Percentiles rank a stretch among this genome's conserved stretches.
These are phyloP conservation scores for Poeciliopsis paucimaculata DNA, from an alignment of 2,797 vertebrate genomes.

Conservation along the genomic window DNA sequence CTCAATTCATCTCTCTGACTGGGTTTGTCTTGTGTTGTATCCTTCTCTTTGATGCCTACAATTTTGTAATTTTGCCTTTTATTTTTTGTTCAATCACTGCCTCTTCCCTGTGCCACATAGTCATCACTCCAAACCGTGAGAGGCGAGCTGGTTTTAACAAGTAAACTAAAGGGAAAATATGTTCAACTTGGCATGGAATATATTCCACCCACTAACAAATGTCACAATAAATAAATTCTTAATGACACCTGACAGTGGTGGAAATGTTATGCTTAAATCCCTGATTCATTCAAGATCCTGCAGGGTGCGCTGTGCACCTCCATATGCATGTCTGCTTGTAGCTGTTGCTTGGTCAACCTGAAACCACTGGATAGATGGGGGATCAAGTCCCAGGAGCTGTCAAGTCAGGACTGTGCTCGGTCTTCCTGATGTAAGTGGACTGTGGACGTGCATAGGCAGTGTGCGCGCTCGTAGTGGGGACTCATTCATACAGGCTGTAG, in stretches of 20 bases:
- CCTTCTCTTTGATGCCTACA: not conserved
- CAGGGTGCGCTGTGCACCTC: conserved; percentile 56
- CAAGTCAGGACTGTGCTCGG: conserved; percentile 14
- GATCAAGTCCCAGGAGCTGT: conserved; percentile 38
- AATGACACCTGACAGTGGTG: not conserved
- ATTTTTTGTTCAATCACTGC: not conserved
- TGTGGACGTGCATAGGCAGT: not conserved
- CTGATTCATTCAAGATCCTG: conserved; percentile 31
- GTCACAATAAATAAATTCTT: not conserved
- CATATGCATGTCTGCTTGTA: conserved; percentile 2
- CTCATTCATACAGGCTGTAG: conserved; percentile 54
- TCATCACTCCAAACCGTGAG: not conserved
- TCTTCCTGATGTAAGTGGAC: not conserved
- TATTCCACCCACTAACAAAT: conserved; percentile 1
- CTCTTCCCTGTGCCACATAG: not conserved
- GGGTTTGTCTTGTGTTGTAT: not conserved
- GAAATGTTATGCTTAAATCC: not conserved
- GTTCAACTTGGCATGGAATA: not conserved
- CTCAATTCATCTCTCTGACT: not conserved
- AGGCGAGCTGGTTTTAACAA: not conserved
- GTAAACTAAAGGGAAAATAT: not conserved
- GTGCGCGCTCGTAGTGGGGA: conserved; percentile 43
- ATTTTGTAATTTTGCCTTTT: not conserved
- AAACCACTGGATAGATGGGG: conserved; percentile 6
- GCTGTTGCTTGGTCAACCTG: conserved; percentile 15